These are phyloP conservation scores for Silvanus unidentatus DNA, from an alignment of 2,888 invertebrate species.

Conservation along the genomic window DNA sequence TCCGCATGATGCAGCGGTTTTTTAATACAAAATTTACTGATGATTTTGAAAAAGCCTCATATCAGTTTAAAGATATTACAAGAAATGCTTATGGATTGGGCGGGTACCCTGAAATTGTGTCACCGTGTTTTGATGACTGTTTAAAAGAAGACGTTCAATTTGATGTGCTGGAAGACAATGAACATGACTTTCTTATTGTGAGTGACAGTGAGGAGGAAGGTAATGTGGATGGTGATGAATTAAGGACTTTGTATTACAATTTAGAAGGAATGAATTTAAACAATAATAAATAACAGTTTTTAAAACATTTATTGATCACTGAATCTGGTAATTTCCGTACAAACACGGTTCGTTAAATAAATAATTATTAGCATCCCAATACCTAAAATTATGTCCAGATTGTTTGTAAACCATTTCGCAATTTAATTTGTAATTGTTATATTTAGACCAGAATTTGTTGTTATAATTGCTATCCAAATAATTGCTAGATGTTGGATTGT, in stretches of 20 bases:
- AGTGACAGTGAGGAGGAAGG: conserved; percentile 30
- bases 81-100: neutral
- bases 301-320: neutral
- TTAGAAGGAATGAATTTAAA: conserved; percentile 6
- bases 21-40: conserved; percentile 11
- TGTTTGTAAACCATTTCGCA: conserved; percentile 4
- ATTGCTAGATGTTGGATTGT: too few species aligned
- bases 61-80: conserved; percentile 5
- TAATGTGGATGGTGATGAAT: conserved; percentile 13
- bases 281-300: neutral
- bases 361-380: conserved; percentile 17
- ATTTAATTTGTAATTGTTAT: too few species aligned
- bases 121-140: conserved; percentile 26
- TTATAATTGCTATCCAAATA: too few species aligned
- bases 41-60: conserved; percentile 1
- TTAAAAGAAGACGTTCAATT: conserved; percentile 18
- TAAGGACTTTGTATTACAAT: conserved; percentile 18
- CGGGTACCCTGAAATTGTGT: conserved; percentile 12
- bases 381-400: conserved; percentile 14
- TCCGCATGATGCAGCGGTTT: conserved; percentile 30
- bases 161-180: conserved; percentile 28
- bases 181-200: conserved; percentile 24
- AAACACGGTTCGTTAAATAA: conserved; percentile 13
- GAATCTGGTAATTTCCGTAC: conserved; percentile 11
- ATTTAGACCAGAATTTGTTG: too few species aligned